Percentiles rank a stretch among this genome's conserved stretches.
These are phyloP conservation scores for Fundulus diaphanus DNA, from an alignment of 2,797 vertebrate genomes.

Conservation along the genomic window DNA sequence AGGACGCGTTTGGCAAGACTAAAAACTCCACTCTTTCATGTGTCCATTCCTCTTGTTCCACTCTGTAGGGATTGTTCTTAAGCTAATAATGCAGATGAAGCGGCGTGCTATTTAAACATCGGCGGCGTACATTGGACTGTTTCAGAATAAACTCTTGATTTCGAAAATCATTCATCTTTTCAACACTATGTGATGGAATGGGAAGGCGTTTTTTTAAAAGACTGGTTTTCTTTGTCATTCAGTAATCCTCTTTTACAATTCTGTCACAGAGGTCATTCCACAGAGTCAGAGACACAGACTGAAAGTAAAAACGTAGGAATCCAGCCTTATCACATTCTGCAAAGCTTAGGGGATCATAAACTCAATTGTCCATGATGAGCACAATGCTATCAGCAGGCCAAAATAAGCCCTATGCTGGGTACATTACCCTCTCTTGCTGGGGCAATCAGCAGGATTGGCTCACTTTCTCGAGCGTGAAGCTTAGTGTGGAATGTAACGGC, in stretches of 20 bases:
- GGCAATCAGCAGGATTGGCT: constrained; percentile 53
- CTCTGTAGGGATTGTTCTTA: constrained; percentile 41
- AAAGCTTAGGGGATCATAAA: constrained; percentile 60
- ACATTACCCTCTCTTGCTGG: constrained; percentile 63
- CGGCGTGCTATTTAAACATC: constrained; percentile 41
- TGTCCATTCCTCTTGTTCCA: background rate
- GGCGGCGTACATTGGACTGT: constrained; percentile 16
- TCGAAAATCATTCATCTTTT: constrained; percentile 6
- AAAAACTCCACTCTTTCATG: constrained; percentile 56
- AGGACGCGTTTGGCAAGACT: constrained; percentile 59
- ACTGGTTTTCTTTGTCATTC: constrained; percentile 39
- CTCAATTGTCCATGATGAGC: constrained; percentile 62
- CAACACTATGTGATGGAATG: background rate
- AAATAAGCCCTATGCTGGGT: constrained; percentile 45
- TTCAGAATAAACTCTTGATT: constrained; percentile 7
- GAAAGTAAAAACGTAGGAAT: constrained; percentile 52
- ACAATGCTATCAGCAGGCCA: constrained; percentile 64
- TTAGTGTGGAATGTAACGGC: constrained; percentile 54
- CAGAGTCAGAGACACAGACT: constrained; percentile 13
- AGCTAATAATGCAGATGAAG: constrained; percentile 39
- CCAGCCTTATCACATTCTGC: constrained; percentile 57
- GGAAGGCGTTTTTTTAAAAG: constrained; percentile 18
- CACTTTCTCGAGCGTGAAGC: constrained; percentile 61
- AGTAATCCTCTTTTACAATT: constrained; percentile 45
- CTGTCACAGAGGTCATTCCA: constrained; percentile 28